Base-by-base conservation (phyloP, 2,113 vertebrate genomes). In the Peromyscus maniculatus region DNA sequence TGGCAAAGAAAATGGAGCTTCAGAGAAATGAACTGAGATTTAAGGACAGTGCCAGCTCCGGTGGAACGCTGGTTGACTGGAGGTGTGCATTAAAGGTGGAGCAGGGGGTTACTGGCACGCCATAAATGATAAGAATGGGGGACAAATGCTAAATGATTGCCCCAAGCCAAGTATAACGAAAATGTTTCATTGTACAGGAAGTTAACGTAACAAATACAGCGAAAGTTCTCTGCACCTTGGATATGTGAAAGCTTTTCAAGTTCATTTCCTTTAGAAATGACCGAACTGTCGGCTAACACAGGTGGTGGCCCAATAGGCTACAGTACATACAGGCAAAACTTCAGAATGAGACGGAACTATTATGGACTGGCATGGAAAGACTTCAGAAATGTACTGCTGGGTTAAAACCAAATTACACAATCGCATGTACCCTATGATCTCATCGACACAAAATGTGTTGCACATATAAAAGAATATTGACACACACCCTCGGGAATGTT, bases 361-460 rank as follows among this genome's bases (percentile, higher is more conserved):
- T 88, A 90, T 55, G 33, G 4, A 78, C 64, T 7, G n/a, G 28
- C n/a, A 66, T 46, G 26, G 46, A 55, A 91, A 64, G 43, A 59
- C n/a, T n/a, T 82, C 80, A 87, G 83, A 91, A 24, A 95, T 39
- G 87, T 39, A 57, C 16, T 66, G 39, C 49, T 86, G 22, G 90
- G 69, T 82, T 4, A 94, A 75, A 84, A 94, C 87, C 46, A n/a
- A 88, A 96, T 59, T 75, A 93, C 22, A 91, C 71, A 78, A 74
- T 82, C 7, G 28, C 16, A 66, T 33, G 31, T 62, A 77, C 7
- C 16, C 87, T 86, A 52, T 62, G 36, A 77, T 57, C 80, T n/a
- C n/a, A 91, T 77, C 83, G 72, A 77, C 72, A 7, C 84, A 83
- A 83, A 92, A 74, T 57, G 26, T 66, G 11, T 92, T 36, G 71